Evolutionary conservation across 2,888 invertebrate species (phyloP).

Genomic region (Sphaerophoria rueppellii): DNA sequence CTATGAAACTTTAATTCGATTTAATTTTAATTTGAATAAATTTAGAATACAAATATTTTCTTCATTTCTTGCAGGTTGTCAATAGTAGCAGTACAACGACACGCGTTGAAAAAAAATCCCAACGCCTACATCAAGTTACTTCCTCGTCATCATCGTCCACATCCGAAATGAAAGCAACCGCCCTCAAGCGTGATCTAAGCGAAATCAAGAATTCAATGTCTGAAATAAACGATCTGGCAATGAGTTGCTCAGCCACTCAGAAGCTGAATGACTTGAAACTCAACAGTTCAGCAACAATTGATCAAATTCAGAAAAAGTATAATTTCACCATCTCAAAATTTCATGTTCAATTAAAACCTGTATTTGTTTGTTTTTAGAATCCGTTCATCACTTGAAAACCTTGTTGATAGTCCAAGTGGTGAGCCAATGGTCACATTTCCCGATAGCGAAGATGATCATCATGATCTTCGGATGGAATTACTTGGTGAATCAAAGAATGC

Average conservation of each 20-base stretch:
- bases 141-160: conserved; percentile 82
- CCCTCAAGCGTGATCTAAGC: conserved; percentile 90
- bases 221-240: conserved; percentile 90
- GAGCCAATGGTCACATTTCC: conserved; percentile 92
- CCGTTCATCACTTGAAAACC: conserved; percentile 90
- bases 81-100: conserved; percentile 82
- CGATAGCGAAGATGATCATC: conserved; percentile 88
- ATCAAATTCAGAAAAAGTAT: conserved; percentile 79
- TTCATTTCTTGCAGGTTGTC: conserved; percentile 79
- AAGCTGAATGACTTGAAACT: conserved; percentile 80
- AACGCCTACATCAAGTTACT: conserved; percentile 81
- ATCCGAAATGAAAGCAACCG: conserved; percentile 91
- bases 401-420: conserved; percentile 86
- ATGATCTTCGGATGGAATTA: conserved; percentile 81
- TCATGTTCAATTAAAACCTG: not conserved
- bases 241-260: conserved; percentile 77
- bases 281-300: conserved; percentile 79
- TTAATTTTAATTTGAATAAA: too few relatives aligned
- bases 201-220: conserved; percentile 90
- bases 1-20: too few relatives aligned
- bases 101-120: conserved; percentile 81
- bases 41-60: not conserved
- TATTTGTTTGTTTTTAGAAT: conserved; percentile 82
- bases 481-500: conserved; percentile 82
- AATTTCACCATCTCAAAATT: conserved; percentile 39